Evolutionary conservation across 2,113 vertebrate genomes (phyloP).

Genomic region (Anas platyrhynchos): DNA sequence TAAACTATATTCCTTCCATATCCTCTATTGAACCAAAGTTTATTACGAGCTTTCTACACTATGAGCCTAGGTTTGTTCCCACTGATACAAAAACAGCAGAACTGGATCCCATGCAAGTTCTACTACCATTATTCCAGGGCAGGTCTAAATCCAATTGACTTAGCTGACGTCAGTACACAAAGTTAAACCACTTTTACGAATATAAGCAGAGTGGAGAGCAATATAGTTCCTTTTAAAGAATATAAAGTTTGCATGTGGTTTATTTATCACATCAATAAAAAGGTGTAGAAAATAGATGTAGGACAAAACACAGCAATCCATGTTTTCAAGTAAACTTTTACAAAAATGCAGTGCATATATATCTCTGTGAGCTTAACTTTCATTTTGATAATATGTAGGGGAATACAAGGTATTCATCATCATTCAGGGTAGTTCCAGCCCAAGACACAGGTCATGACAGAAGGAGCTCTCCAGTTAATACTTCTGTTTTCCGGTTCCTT

Average conservation of each 20-base stretch:
- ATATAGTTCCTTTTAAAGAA: not conserved
- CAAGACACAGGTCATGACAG: not conserved
- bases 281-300: not conserved
- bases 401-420: not conserved
- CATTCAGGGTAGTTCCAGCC: not conserved
- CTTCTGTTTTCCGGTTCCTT: not conserved
- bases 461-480: not conserved
- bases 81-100: not conserved
- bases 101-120: slow-evolving; percentile 10
- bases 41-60: slow-evolving; percentile 54
- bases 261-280: not conserved
- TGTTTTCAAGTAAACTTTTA: not conserved
- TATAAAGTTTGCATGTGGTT: not conserved
- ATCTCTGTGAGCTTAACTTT: not conserved
- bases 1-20: slow-evolving; percentile 77
- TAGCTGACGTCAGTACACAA: not conserved
- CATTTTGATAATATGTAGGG: not conserved
- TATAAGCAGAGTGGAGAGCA: not conserved
- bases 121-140: not conserved
- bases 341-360: not conserved
- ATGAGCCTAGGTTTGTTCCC: not conserved
- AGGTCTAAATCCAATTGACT: not conserved
- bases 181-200: not conserved
- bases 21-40: slow-evolving; percentile 61
- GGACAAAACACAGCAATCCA: not conserved